Conservation (phyloP, 2,888 invertebrate species). For the Catocala sponsa region DNA sequence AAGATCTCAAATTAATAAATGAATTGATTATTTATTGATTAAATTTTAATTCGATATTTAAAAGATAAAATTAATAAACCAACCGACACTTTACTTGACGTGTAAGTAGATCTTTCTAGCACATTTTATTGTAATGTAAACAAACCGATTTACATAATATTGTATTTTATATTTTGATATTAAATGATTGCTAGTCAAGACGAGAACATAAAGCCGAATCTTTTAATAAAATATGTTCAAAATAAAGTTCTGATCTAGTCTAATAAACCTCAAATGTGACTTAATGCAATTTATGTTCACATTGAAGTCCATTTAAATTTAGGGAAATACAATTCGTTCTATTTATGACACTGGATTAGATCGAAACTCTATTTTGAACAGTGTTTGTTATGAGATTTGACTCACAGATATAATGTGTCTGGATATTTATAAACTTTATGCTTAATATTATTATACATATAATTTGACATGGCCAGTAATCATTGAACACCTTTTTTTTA, state of each 20-base stretch:
- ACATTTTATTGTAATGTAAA: slow-evolving; percentile 22
- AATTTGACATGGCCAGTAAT: slow-evolving; percentile 16
- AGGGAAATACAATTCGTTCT: too few relatives aligned
- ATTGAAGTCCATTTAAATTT: too few relatives aligned
- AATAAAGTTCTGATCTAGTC: too few relatives aligned
- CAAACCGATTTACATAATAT: slow-evolving; percentile 19
- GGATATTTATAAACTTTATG: slow-evolving; percentile 1
- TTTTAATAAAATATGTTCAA: too few relatives aligned
- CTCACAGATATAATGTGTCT: background rate
- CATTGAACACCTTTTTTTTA: background rate
- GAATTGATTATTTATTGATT: slow-evolving; percentile 23
- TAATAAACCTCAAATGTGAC: too few relatives aligned
- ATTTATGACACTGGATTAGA: too few relatives aligned
- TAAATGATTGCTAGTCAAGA: slow-evolving; percentile 46
- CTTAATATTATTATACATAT: slow-evolving; percentile 4
- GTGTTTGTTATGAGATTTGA: too few relatives aligned
- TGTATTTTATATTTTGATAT: slow-evolving; percentile 39
- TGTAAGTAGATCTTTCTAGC: slow-evolving; percentile 17
- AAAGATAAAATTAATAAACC: background rate
- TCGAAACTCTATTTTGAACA: too few relatives aligned
- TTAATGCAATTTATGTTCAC: too few relatives aligned
- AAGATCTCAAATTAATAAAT: slow-evolving; percentile 38
- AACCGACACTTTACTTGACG: slow-evolving; percentile 13
- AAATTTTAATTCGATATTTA: slow-evolving; percentile 15
- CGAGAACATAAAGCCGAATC: slow-evolving; percentile 17